Evolutionary conservation across 2,888 invertebrate species (phyloP), one percentile per base, ranked within the genome.

Genomic region (Hybos culiciformis): DNA sequence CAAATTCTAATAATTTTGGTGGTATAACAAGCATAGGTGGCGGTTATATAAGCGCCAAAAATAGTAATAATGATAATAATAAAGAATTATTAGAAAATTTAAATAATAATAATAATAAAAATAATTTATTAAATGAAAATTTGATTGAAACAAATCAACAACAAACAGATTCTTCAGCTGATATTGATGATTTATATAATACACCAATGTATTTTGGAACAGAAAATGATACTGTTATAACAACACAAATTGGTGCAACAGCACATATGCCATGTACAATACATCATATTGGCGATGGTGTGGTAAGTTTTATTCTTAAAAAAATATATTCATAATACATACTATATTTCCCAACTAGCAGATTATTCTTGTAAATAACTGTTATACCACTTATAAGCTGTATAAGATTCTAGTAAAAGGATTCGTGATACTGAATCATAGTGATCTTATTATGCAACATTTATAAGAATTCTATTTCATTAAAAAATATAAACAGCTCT

Each of bases 241-340:
- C 80, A 49, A 83, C 87, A 53, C 87, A 88, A 68, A 83, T 81
- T 36, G 86, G 86, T 14, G 84, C 85, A 46, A 85, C 83, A 1
- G 86, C 87, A 4, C 72, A 83, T 46, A 71, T 88, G 49, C 87
- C 87, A 2, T 88, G 88, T 62, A 75, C 83, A 49, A 83, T 88
- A 50, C 80, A 81, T 61, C 83, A 85, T 61, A 82, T 87, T 54
- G 86, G 87, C 41, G 86, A 88, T 64, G 86, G 87, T 56, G 80
- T 83, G 74, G 88, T 88, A 66, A 83, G 85, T 77, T 53, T 24
- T 19, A 2, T 17, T 17, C 19, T 36, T 20, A 20, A 19, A 17
- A 17, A 15, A 32, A 6, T 14, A 6, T n/a, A n/a, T n/a, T n/a
- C n/a, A n/a, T n/a, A n/a, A n/a, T n/a, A n/a, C n/a, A n/a, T n/a